Conservation (phyloP, 2,888 invertebrate genomes). For the Perithous albicinctus region DNA sequence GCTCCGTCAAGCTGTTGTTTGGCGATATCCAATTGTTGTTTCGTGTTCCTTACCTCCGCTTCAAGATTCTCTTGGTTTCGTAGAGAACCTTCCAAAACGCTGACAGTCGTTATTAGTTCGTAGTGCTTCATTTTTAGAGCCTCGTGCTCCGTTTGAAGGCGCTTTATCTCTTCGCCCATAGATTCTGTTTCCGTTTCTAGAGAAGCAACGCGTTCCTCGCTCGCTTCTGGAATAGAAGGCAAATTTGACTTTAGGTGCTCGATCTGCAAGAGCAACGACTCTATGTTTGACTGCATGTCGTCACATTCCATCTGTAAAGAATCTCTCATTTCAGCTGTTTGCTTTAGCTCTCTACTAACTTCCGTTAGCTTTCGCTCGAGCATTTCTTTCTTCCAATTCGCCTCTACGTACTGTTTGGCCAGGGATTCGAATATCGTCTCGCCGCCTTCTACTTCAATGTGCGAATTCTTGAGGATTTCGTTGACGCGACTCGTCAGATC, state of each 20-base stretch:
- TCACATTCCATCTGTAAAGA: slow-evolving; percentile 80
- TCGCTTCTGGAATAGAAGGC: slow-evolving; percentile 82
- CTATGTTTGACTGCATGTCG: slow-evolving; percentile 82
- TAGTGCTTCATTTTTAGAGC: slow-evolving; percentile 73
- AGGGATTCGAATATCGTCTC: slow-evolving; percentile 77
- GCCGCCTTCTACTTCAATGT: slow-evolving; percentile 79
- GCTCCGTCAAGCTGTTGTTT: slow-evolving; percentile 85
- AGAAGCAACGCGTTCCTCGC: slow-evolving; percentile 80
- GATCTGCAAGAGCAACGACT: slow-evolving; percentile 78
- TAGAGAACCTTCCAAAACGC: slow-evolving; percentile 83
- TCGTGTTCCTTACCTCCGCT: slow-evolving; percentile 86
- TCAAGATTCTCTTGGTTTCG: slow-evolving; percentile 86
- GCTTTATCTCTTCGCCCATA: slow-evolving; percentile 83
- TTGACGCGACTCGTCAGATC: slow-evolving; percentile 82
- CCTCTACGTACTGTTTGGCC: slow-evolving; percentile 77
- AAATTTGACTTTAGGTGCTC: slow-evolving; percentile 79
- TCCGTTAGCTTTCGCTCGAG: slow-evolving; percentile 83
- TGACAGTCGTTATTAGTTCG: slow-evolving; percentile 73
- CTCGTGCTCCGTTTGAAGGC: slow-evolving; percentile 83
- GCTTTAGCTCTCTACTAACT: slow-evolving; percentile 78
- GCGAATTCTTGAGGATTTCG: slow-evolving; percentile 82
- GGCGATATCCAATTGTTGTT: slow-evolving; percentile 85
- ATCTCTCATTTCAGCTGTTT: slow-evolving; percentile 78
- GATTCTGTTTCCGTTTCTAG: slow-evolving; percentile 82
- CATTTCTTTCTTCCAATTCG: slow-evolving; percentile 82